Base-by-base conservation (phyloP, 2,797 vertebrate genomes). In the Cirrhinus molitorella region DNA sequence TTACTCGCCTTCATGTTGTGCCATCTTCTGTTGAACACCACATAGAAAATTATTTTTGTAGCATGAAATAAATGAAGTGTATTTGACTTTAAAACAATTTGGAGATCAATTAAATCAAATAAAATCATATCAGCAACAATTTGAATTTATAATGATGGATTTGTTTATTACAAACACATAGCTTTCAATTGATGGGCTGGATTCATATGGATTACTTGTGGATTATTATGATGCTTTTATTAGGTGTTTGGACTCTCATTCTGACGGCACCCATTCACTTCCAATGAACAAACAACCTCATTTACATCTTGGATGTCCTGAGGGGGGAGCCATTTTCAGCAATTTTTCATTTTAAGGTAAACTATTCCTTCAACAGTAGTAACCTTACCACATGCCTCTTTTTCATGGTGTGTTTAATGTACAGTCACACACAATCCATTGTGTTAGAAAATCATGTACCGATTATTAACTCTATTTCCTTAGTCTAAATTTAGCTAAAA, bases 401-500 rank as follows among this genome's bases (percentile, higher is more conserved):
- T 1, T 34, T 43, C 34, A 17, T 13, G 67, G 23, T 19, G 16
- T 43, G 9, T 3, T 0, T 25, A 19, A 7, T 28, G 10, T 47
- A 23, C 12, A 65, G 2, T 34, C 19, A 49, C 59, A 65, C 4
- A 10, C 59, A 67, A 21, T 19, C 12, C 65, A 72, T 1, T 21
- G 47, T 51, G 1, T 31, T 72, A 51, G 70, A 73, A 51, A 53
- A 73, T 51, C 21, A 37, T 67, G 77, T 25, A 5, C 21, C 16
- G 16, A 19, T 45, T 40, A 70, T 70, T 68, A 59, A 40, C 65
- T 68, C 5, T 5, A 2, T 57, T 79, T 67, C 28, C 47, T 12
- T 31, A 67, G 9, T 40, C 31, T 79, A 37, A 37, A 45, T 79
- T 66, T 79, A 12, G 13, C 28, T 79, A 12, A 68, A 21, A 57